These are phyloP conservation scores for Palythoa grandiflora DNA, from an alignment of 92 coral and sea anemone genomes.

Conservation along the genomic window DNA sequence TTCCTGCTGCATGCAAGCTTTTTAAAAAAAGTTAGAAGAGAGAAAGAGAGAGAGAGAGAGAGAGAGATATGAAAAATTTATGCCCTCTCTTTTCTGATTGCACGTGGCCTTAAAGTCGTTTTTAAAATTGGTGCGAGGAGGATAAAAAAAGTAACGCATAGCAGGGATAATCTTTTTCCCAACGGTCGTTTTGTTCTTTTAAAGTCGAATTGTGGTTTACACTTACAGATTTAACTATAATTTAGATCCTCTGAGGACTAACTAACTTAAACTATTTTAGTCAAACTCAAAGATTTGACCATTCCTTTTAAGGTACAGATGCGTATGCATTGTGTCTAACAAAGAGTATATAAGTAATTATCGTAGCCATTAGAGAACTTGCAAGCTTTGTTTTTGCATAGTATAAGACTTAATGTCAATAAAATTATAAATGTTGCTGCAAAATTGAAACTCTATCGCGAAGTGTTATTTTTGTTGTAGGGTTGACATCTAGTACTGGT, in stretches of 20 bases:
- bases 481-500: no score
- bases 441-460: not conserved
- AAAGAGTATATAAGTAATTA: not conserved
- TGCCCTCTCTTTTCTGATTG: not conserved
- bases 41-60: no score
- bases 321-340: no score
- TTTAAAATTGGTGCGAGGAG: not conserved
- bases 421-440: not conserved
- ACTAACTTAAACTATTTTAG: not conserved
- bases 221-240: not conserved
- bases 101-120: not conserved
- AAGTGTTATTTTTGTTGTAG: not conserved
- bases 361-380: not conserved
- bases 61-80: no score
- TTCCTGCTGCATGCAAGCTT: no score
- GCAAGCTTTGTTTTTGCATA: not conserved
- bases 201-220: not conserved
- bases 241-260: not conserved
- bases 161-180: not conserved
- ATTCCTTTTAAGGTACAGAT: not conserved
- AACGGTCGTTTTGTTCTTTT: not conserved
- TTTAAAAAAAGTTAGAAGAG: no score
- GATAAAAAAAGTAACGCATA: not conserved
- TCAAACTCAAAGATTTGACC: not conserved
- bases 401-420: not conserved